Conservation (phyloP, 2,113 vertebrate genomes). For the Rhea americana region DNA sequence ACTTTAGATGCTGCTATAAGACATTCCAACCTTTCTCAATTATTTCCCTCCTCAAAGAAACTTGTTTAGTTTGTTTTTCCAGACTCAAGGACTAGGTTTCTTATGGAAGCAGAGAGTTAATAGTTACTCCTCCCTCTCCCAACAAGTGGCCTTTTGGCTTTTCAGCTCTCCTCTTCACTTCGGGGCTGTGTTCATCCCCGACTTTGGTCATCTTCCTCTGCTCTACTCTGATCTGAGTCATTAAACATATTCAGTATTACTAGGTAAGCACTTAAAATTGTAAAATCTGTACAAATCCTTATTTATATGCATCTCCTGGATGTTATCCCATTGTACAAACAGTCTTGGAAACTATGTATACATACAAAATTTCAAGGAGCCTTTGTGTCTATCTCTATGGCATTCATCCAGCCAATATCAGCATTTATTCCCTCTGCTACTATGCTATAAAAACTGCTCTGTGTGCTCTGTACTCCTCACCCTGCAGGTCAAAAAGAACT, state of each 20-base stretch:
- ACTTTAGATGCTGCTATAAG: background rate
- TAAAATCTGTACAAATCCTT: background rate
- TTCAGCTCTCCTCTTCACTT: background rate
- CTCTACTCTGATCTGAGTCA: background rate
- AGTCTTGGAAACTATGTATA: background rate
- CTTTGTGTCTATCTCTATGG: background rate
- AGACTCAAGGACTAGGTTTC: background rate
- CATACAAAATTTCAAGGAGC: background rate
- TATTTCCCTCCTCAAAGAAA: background rate
- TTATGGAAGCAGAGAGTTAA: background rate
- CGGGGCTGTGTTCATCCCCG: background rate
- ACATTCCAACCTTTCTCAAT: background rate
- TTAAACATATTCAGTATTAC: background rate
- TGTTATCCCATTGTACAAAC: background rate
- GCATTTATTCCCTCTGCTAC: background rate
- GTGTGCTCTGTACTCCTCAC: background rate
- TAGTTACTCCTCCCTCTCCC: background rate
- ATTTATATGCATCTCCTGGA: background rate
- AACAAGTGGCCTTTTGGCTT: background rate
- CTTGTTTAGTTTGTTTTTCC: background rate
- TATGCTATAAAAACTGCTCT: background rate
- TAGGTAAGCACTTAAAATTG: background rate
- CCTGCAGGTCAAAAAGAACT: conserved; percentile 21
- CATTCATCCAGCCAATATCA: background rate
- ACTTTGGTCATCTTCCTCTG: background rate